Evolutionary conservation across 2,113 vertebrate species (phyloP).

Genomic region (Oryzias melastigma): DNA sequence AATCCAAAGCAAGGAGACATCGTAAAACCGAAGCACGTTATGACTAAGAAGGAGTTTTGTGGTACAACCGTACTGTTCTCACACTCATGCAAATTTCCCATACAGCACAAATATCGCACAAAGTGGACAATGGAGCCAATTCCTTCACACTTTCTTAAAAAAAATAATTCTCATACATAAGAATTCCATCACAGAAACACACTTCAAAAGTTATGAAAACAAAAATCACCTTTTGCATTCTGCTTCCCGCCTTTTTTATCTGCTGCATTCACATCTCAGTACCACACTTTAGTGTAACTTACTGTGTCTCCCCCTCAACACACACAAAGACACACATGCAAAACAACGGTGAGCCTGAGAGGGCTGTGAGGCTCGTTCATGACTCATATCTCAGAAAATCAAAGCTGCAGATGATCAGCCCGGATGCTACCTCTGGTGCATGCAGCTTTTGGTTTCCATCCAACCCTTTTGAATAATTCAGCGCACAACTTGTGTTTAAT

Average conservation of each 20-base stretch:
- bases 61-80: conserved; percentile 9
- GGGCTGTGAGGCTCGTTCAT: conserved; percentile 29
- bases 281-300: conserved; percentile 33
- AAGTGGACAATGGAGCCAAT: neutral
- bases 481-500: conserved; percentile 29
- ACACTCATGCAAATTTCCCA: conserved; percentile 23
- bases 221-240: conserved; percentile 19
- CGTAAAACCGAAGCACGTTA: conserved; percentile 11
- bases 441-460: conserved; percentile 51
- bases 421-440: conserved; percentile 38
- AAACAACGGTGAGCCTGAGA: conserved; percentile 30
- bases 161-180: neutral
- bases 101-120: neutral
- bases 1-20: conserved; percentile 41
- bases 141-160: conserved; percentile 5
- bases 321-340: neutral
- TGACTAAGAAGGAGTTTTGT: neutral
- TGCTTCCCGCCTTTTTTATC: conserved; percentile 40
- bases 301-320: neutral
- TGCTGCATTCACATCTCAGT: conserved; percentile 14
- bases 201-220: neutral
- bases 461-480: conserved; percentile 10
- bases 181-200: neutral
- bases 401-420: conserved; percentile 62
- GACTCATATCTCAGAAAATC: conserved; percentile 65